phyloP scores from a whole-genome alignment of 1,140 invertebrate genomes.

The Camponotus vicinus region DNA sequence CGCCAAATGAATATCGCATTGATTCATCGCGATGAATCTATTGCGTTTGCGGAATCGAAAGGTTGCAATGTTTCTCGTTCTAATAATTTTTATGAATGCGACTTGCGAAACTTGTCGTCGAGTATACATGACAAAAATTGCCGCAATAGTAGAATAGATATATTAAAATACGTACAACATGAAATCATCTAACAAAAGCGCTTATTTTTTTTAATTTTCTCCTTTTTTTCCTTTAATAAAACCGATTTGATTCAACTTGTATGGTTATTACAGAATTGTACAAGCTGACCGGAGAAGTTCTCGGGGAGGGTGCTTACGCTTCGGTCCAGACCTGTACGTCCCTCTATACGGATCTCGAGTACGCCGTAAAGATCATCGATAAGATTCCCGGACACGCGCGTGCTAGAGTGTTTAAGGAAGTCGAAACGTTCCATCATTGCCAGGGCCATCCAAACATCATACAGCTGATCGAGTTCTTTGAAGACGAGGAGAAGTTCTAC shows the following conservation, averaged over 20 bases:
- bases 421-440: slow-evolving; percentile 99
- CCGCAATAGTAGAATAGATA: not conserved
- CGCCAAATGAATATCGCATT: slow-evolving; percentile 33
- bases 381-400: slow-evolving; percentile 97
- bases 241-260: slow-evolving; percentile 2
- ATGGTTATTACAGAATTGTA: slow-evolving; percentile 93
- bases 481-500: slow-evolving; percentile 98
- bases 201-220: not conserved
- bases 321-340: slow-evolving; percentile 97
- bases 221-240: not conserved
- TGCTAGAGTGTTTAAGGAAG: slow-evolving; percentile 97
- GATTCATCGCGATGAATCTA: slow-evolving; percentile 38
- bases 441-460: slow-evolving; percentile 98
- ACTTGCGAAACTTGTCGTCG: no score
- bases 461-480: slow-evolving; percentile 98
- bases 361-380: slow-evolving; percentile 99
- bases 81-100: not conserved
- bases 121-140: not conserved
- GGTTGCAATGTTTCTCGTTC: not conserved
- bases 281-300: slow-evolving; percentile 96
- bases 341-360: slow-evolving; percentile 96
- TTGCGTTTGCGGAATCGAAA: not conserved
- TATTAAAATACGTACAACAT: not conserved
- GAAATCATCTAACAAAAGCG: not conserved
- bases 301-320: slow-evolving; percentile 98